Percentiles rank a stretch among this genome's conserved stretches.
These are phyloP conservation scores for Gila robusta DNA, from an alignment of 2,797 vertebrate species.

Conservation along the genomic window DNA sequence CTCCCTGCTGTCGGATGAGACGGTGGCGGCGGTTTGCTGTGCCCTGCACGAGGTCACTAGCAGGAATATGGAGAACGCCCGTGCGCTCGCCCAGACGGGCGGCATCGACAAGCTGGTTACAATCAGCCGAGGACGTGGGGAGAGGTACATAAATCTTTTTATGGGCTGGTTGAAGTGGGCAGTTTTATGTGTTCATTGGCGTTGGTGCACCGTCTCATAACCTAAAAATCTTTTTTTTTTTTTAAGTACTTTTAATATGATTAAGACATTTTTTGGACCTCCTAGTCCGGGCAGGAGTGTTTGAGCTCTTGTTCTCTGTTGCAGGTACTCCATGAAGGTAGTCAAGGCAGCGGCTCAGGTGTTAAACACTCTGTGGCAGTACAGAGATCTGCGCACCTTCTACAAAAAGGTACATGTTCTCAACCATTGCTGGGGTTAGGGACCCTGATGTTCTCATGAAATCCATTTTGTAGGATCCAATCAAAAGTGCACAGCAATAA, in stretches of 20 bases:
- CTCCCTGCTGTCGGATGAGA: slow-evolving; percentile 89
- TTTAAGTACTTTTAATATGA: neutral
- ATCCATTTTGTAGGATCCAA: neutral
- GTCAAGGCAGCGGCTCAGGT: slow-evolving; percentile 98
- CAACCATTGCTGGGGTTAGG: neutral
- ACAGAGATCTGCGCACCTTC: slow-evolving; percentile 94
- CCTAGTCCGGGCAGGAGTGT: neutral
- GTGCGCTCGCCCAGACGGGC: slow-evolving; percentile 91
- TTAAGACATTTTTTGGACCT: neutral
- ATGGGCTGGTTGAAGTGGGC: neutral
- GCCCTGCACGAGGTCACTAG: slow-evolving; percentile 97
- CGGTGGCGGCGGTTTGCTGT: slow-evolving; percentile 94
- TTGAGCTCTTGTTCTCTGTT: slow-evolving; percentile 27
- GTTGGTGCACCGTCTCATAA: neutral
- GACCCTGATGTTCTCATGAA: neutral
- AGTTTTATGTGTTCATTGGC: neutral
- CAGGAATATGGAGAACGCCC: slow-evolving; percentile 98
- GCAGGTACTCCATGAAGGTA: slow-evolving; percentile 94
- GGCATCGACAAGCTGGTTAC: slow-evolving; percentile 97
- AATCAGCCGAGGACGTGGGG: slow-evolving; percentile 95
- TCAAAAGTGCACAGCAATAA: neutral
- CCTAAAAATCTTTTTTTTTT: neutral
- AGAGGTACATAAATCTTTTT: slow-evolving; percentile 80
- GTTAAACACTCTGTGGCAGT: slow-evolving; percentile 97
- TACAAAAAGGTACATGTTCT: slow-evolving; percentile 91